These are phyloP conservation scores for Scyliorhinus canicula DNA, from an alignment of 2,797 vertebrate species.

Conservation along the genomic window DNA sequence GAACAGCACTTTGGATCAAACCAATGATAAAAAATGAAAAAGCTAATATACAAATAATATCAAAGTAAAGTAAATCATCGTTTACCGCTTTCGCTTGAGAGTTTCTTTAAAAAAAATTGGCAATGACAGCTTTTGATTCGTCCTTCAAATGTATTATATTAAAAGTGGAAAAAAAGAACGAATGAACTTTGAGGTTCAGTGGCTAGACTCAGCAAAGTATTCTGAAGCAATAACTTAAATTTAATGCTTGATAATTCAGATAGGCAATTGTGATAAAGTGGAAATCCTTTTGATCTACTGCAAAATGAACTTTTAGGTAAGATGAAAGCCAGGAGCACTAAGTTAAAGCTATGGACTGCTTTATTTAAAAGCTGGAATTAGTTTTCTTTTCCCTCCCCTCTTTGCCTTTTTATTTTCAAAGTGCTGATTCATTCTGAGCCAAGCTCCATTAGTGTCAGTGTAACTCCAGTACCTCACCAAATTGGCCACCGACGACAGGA, in stretches of 20 bases:
- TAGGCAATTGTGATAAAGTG: not conserved
- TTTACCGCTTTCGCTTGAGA: not conserved
- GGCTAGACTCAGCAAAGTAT: not conserved
- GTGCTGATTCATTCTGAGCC: not conserved
- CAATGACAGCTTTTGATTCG: not conserved
- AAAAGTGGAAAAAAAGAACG: not conserved
- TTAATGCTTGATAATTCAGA: conserved; percentile 18
- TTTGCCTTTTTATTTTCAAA: not conserved
- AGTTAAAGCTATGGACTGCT: not conserved
- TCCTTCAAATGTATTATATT: conserved; percentile 1
- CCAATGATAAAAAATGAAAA: not conserved
- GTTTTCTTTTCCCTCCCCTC: not conserved
- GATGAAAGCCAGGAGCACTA: not conserved
- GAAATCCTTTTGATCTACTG: conserved; percentile 3
- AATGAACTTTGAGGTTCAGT: not conserved
- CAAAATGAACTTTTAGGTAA: not conserved
- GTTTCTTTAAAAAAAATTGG: conserved; percentile 13
- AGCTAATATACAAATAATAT: not conserved
- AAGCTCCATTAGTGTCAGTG: not conserved
- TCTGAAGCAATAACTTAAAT: not conserved
- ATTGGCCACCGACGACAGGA: not conserved
- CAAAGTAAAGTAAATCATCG: not conserved
- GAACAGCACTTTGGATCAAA: not conserved
- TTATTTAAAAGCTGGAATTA: conserved; percentile 1
- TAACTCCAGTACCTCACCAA: not conserved